Percentiles rank a stretch among this genome's conserved stretches.
Evolutionary conservation across 2,113 vertebrate genomes (phyloP).

Genomic region (Limanda limanda): DNA sequence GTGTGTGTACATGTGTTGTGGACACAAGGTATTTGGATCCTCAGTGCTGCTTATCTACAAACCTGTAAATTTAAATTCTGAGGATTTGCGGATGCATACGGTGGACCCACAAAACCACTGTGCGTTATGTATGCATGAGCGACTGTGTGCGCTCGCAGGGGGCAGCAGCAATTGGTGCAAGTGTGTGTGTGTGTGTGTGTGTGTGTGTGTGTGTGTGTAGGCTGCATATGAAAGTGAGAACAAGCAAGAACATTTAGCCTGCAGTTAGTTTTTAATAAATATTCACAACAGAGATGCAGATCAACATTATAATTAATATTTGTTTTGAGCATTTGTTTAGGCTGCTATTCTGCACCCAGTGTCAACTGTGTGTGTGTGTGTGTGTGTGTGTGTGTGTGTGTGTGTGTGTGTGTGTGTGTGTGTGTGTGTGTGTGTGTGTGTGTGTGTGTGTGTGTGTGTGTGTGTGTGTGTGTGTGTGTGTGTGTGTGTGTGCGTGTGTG

Average conservation of each 20-base stretch:
- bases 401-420: constrained; percentile 11
- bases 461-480: constrained; percentile 27
- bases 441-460: constrained; percentile 2
- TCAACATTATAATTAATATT: constrained; percentile 54
- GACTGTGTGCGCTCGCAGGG: constrained; percentile 26
- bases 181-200: constrained; percentile 8
- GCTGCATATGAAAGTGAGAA: constrained; percentile 55
- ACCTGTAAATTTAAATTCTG: constrained; percentile 12
- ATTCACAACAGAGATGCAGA: constrained; percentile 44
- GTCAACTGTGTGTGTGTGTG: constrained; percentile 33
- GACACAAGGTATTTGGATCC: background rate
- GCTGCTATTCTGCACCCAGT: constrained; percentile 10
- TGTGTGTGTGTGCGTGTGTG: constrained; percentile 32
- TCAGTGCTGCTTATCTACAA: background rate
- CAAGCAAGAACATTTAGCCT: constrained; percentile 61
- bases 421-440: constrained; percentile 16
- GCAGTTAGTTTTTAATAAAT: constrained; percentile 56
- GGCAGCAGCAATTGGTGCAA: constrained; percentile 2
- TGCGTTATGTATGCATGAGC: constrained; percentile 6
- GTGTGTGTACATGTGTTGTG: constrained; percentile 5
- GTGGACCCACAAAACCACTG: background rate
- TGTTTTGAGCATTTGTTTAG: background rate
- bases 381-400: constrained; percentile 25
- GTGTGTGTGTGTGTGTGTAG: constrained; percentile 15
- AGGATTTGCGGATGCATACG: constrained; percentile 4